These are phyloP conservation scores for Nymphicus hollandicus DNA, from an alignment of 2,113 vertebrate species.

Conservation along the genomic window DNA sequence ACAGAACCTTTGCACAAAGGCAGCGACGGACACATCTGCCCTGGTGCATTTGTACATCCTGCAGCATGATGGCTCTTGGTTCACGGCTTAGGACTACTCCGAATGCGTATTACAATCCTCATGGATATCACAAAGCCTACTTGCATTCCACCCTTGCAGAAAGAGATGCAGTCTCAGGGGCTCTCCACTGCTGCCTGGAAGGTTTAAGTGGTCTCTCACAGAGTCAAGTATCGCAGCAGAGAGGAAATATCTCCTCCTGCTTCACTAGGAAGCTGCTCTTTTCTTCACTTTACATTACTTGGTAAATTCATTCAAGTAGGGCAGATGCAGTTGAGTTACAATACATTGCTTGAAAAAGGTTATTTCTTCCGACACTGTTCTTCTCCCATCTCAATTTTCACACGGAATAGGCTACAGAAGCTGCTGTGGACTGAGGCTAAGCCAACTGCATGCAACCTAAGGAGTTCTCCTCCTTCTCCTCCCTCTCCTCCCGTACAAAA, in stretches of 20 bases:
- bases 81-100: neutral
- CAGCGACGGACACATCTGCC: neutral
- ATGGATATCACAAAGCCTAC: neutral
- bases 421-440: neutral
- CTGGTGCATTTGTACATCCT: neutral
- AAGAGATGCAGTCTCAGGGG: neutral
- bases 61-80: neutral
- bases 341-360: neutral
- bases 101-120: neutral
- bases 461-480: neutral
- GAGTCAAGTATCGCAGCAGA: conserved; percentile 46
- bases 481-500: neutral
- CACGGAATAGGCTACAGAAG: neutral
- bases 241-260: neutral
- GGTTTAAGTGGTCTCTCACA: neutral
- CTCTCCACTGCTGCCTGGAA: neutral
- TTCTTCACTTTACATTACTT: neutral
- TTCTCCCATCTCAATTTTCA: neutral
- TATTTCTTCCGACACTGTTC: too few species aligned
- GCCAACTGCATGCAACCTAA: neutral
- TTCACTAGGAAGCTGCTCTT: neutral
- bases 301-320: conserved; percentile 56
- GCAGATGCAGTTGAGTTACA: conserved; percentile 59
- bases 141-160: too few species aligned
- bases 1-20: neutral